Conservation (phyloP, 2,113 vertebrate genomes). For the Rattus norvegicus region GRCr8 NC_086036.1:37533501-37534000, state of each 20-base stretch:
- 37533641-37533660: slow-evolving; percentile 22
- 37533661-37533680: slow-evolving; percentile 48
- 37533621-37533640: background rate
- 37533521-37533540: background rate
- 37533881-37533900: slow-evolving; percentile 26
- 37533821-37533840: background rate
- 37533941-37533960: slow-evolving; percentile 10
- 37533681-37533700: background rate
- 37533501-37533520: background rate
- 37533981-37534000: slow-evolving; percentile 26
- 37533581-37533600: background rate
- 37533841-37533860: background rate
- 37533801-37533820: slow-evolving; percentile 8
- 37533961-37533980: background rate
- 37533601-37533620: slow-evolving; percentile 32
- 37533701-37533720: slow-evolving; percentile 30
- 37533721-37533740: background rate
- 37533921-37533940: slow-evolving; percentile 36
- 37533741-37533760: background rate
- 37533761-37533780: slow-evolving; percentile 7
- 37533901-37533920: background rate
- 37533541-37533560: background rate
- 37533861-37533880: slow-evolving; percentile 9
- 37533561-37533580: slow-evolving; percentile 32
- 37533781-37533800: slow-evolving; percentile 32